Conservation (phyloP, 2,113 vertebrate genomes). For the Apaloderma vittatum region DNA sequence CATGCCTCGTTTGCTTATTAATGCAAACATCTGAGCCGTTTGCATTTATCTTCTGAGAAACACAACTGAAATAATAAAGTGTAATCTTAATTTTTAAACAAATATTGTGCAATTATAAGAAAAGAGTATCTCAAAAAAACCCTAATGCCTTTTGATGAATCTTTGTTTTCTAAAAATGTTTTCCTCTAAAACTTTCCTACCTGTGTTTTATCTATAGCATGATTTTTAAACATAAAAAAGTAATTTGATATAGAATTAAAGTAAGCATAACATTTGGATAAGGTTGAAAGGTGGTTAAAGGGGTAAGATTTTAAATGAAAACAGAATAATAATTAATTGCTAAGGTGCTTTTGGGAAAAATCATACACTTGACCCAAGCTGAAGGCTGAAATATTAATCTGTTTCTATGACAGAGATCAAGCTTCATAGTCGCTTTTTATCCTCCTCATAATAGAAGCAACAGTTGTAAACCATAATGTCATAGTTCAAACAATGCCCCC, state of each 20-base stretch:
- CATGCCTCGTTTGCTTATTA: background rate
- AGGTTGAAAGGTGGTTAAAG: constrained; percentile 39
- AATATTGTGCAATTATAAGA: background rate
- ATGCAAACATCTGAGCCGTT: background rate
- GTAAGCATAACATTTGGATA: constrained; percentile 46
- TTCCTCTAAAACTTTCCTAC: background rate
- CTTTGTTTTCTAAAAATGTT: background rate
- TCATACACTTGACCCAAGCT: constrained; percentile 84
- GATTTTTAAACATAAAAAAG: background rate
- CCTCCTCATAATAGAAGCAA: constrained; percentile 86
- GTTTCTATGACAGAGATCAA: constrained; percentile 85
- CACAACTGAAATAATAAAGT: background rate
- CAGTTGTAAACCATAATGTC: constrained; percentile 90
- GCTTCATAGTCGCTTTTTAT: constrained; percentile 82
- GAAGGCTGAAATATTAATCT: constrained; percentile 86
- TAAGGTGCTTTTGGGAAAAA: constrained; percentile 83
- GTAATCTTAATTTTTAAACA: constrained; percentile 21
- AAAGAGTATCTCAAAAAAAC: background rate
- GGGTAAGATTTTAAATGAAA: constrained; percentile 76
- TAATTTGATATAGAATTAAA: constrained; percentile 2
- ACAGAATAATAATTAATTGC: constrained; percentile 83
- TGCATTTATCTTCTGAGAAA: constrained; percentile 2
- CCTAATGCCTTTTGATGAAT: background rate
- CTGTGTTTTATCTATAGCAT: background rate
- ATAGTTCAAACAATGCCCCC: constrained; percentile 88